Conservation (phyloP, 2,797 vertebrate genomes). For the Dermochelys coriacea region DNA sequence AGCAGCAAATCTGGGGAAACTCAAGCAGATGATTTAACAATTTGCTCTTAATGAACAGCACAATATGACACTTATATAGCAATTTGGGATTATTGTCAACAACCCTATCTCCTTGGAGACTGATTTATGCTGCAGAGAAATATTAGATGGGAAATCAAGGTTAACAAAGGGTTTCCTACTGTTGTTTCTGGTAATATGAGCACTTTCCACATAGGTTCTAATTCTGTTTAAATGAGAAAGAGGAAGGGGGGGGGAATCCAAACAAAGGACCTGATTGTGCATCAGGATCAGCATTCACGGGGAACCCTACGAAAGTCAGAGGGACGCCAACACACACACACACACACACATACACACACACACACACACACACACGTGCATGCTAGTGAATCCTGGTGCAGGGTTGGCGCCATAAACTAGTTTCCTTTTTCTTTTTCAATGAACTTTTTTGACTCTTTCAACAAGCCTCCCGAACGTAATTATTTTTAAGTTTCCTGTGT, state of each 20-base stretch:
- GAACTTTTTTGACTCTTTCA: not conserved
- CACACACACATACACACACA: not conserved
- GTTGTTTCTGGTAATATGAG: conserved; percentile 63
- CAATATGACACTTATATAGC: conserved; percentile 30
- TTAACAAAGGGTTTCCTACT: conserved; percentile 65
- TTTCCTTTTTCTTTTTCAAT: not conserved
- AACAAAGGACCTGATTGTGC: not conserved
- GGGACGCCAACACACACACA: not conserved
- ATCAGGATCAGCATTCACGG: not conserved
- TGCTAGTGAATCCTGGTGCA: not conserved
- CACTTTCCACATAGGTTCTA: conserved; percentile 60
- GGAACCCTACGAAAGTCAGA: conserved; percentile 31
- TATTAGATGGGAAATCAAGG: conserved; percentile 56
- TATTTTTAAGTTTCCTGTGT: not conserved
- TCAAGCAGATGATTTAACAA: not conserved
- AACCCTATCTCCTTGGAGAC: conserved; percentile 48
- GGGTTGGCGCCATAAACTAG: not conserved
- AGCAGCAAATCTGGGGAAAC: not conserved
- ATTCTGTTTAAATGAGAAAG: conserved; percentile 51
- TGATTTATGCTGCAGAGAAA: conserved; percentile 52
- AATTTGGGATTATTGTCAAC: conserved; percentile 62
- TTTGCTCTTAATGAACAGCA: conserved; percentile 34
- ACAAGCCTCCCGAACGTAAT: not conserved
- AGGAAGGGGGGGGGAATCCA: conserved; percentile 57
- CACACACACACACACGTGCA: not conserved